Base-by-base conservation (phyloP, 2,797 vertebrate genomes). In the Enteromius afrohamiltoni region DNA sequence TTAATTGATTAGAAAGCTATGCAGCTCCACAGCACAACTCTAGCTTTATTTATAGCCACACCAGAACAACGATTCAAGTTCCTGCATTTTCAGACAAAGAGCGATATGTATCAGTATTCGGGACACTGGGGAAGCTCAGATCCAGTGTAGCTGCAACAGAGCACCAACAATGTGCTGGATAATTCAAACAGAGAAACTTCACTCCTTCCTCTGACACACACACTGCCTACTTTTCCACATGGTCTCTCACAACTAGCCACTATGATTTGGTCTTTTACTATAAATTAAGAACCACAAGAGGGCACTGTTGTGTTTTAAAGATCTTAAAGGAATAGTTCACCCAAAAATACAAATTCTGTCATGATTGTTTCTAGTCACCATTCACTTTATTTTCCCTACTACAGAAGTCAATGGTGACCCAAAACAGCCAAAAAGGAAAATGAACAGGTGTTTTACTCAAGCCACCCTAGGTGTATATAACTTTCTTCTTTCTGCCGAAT, bases 111-210 rank as follows among this genome's bases (percentile, higher is more conserved):
- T 84, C 77, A 34, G 55, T 47, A 49, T 40, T n/a, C 8, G n/a
- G 67, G 53, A 37, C 53, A 73, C 51, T 17, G n/a, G 49, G 29
- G 78, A 49, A 5, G 6, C 26, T 47, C 31, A 1, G 76, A 34
- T 75, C 42, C 62, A 65, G 14, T 37, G 47, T 9, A 34, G 17
- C 51, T 75, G 84, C 71, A 84, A 84, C 58, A 45, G 37, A 77
- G 85, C 71, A 83, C 86, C 81, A n/a, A 21, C 17, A 14, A 14
- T 4, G 6, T 85, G 81, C 74, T 80, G 71, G 83, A 85, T 83
- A 65, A 85, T 85, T 87, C 60, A 62, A 64, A 77, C 26, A 26
- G 58, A 79, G 74, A 82, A 77, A 85, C 75, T 62, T 74, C 79
- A 82, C 80, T 82, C 79, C 53, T 37, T 37, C 6, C 37, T 29